Evolutionary conservation across 2,113 vertebrate species (phyloP).

Genomic region (Eulacestoma nigropectus): DNA sequence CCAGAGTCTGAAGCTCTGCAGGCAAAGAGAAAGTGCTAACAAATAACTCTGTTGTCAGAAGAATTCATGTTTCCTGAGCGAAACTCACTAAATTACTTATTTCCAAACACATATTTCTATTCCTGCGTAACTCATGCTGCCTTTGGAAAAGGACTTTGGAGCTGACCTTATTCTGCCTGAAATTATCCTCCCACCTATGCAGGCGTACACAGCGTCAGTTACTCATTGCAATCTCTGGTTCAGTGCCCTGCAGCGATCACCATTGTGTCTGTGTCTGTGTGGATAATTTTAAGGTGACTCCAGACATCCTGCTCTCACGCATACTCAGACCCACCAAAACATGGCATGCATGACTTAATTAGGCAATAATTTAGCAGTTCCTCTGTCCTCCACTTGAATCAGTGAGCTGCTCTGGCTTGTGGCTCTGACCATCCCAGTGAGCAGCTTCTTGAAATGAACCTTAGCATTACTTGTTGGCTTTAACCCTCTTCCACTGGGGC

Average conservation of each 20-base stretch:
- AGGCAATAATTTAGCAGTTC: background rate
- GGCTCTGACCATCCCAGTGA: background rate
- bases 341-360: background rate
- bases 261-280: rapidly evolving
- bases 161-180: background rate
- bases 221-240: background rate
- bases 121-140: background rate
- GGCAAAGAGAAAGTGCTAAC: background rate
- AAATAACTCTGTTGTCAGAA: background rate
- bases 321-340: background rate
- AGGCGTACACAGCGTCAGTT: background rate
- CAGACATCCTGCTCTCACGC: background rate
- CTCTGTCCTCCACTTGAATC: background rate
- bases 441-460: background rate
- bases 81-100: background rate
- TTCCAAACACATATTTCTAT: background rate
- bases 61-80: background rate
- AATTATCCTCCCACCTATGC: background rate
- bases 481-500: background rate
- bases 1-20: background rate
- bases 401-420: background rate
- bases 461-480: background rate
- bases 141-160: background rate
- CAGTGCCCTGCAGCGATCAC: background rate
- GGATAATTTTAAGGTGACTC: background rate